Conservation (phyloP, 2,797 vertebrate species). For the Adrianichthys oophorus region DNA sequence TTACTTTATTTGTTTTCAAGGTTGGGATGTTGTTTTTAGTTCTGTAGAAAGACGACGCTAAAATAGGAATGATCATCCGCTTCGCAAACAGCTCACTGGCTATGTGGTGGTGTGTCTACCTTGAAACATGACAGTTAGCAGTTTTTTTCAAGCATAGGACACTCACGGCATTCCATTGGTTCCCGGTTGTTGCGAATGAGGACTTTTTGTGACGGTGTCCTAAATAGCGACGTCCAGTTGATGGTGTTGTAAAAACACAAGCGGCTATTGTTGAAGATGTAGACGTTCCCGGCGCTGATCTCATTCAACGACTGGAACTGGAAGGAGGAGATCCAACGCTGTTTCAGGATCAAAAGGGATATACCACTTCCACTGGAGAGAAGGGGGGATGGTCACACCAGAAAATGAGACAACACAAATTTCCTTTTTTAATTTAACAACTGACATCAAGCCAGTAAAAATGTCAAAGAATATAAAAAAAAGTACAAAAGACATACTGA, state of each 20-base stretch:
- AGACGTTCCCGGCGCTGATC: slow-evolving; percentile 97
- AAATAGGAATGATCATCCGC: too few species aligned
- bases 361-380: slow-evolving; percentile 79
- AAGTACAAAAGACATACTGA: neutral
- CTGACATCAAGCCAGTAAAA: too few species aligned
- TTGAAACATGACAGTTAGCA: too few species aligned
- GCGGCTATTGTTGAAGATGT: slow-evolving; percentile 95
- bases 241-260: slow-evolving; percentile 96
- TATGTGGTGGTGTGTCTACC: too few species aligned
- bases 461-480: too few species aligned
- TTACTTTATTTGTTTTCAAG: too few species aligned
- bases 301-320: slow-evolving; percentile 93
- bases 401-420: too few species aligned
- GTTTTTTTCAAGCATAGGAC: too few species aligned
- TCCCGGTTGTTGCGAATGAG: slow-evolving; percentile 89
- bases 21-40: too few species aligned
- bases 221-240: slow-evolving; percentile 95
- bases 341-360: slow-evolving; percentile 94
- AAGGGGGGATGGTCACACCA: neutral
- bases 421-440: too few species aligned
- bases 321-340: slow-evolving; percentile 91
- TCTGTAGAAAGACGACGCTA: too few species aligned
- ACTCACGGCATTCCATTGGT: slow-evolving; percentile 93
- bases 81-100: too few species aligned
- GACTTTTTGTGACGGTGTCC: slow-evolving; percentile 86